Evolutionary conservation across 2,888 invertebrate species (phyloP), one percentile per base, ranked within the genome.

Genomic region (Pocota personata): DNA sequence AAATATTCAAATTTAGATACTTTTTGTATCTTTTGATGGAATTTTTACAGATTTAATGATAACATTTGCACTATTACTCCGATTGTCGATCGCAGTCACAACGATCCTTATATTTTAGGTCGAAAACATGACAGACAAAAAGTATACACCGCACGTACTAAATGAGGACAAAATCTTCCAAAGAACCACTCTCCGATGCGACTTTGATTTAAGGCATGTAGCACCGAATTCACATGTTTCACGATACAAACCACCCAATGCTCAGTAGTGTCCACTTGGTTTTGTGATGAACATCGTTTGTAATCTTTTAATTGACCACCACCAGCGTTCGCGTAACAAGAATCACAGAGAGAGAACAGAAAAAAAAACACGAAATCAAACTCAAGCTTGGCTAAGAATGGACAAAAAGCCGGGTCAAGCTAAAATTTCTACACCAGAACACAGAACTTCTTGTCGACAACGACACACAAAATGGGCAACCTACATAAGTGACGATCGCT

Each of bases 401-500:
- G n/a, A 69, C 60, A 30, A 73, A 82, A 78, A 64, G 80, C 80
- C 80, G 84, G 84, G 75, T 79, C 75, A 64, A 71, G 57, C 55
- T 69, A 37, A 27, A 77, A 30, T 60, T 82, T 82, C 60, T 12
- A 50, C 46, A 55, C 57, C 46, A 58, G 27, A 27, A 71, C 66
- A 78, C 37, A 77, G 77, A 82, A 82, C 62, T 82, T 82, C 58
- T 82, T 64, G 73, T 62, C 72, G 76, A 76, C 64, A 76, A 69
- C 82, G 76, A 71, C 79, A 84, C 84, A 75, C 84, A 52, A 67
- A 86, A 82, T 86, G 82, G 72, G 82, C 87, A 87, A 82, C 87
- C 87, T 87, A 87, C 77, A 87, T 82, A 78, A 82, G 82, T 87
- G 87, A 87, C 87, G 87, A 87, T 87, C 87, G 87, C 77, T 87